Conservation (phyloP, 2,797 vertebrate species). For the Phoxinus dragarum region DNA sequence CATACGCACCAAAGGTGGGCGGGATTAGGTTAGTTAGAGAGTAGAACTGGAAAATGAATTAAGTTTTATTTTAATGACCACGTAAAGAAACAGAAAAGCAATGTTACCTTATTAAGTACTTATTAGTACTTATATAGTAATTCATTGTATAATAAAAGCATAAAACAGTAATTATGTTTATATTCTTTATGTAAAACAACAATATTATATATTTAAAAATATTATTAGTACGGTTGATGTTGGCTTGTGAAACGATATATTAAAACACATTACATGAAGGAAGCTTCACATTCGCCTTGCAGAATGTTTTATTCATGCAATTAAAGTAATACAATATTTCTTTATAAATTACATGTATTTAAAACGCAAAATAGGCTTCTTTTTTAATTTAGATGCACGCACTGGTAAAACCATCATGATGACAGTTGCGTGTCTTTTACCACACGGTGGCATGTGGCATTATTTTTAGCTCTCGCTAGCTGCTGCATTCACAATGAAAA, state of each 20-base stretch:
- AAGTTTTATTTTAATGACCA: slow-evolving; percentile 5
- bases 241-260: background rate
- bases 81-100: background rate
- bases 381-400: background rate
- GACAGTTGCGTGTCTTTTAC: background rate
- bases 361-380: background rate
- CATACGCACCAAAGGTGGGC: background rate
- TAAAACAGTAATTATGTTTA: background rate
- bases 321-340: background rate
- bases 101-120: too few relatives aligned
- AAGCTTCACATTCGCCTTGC: background rate
- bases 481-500: slow-evolving; percentile 9
- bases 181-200: background rate
- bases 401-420: background rate
- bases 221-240: background rate
- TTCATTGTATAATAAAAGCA: background rate
- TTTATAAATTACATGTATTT: background rate
- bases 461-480: background rate
- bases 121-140: background rate
- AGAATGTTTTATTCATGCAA: background rate
- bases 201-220: background rate
- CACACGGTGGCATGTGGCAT: slow-evolving; percentile 51
- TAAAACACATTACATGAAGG: background rate
- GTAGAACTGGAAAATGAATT: background rate
- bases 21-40: background rate